A percentile compares a stretch with the other conserved stretches of the same genome.
These are phyloP conservation scores for Octomys mimax DNA, from an alignment of 2,797 vertebrate species.

Conservation along the genomic window DNA sequence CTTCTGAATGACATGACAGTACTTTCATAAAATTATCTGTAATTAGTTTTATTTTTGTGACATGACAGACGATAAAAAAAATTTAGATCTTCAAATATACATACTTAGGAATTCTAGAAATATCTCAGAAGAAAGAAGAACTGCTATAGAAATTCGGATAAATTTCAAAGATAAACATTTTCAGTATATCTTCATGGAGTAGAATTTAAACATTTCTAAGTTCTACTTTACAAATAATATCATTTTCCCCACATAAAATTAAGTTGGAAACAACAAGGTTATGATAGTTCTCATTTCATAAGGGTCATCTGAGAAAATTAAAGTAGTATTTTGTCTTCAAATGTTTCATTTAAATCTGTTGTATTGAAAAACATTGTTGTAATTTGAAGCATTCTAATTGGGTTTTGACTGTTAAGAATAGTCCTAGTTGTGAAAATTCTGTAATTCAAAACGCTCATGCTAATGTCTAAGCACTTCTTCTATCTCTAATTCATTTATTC, in stretches of 20 bases:
- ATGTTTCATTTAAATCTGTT: slow-evolving; percentile 3
- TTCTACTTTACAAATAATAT: slow-evolving; percentile 24
- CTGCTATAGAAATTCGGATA: slow-evolving; percentile 33
- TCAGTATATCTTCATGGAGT: neutral
- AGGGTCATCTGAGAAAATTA: slow-evolving; percentile 14
- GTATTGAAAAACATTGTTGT: neutral
- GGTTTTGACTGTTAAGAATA: neutral
- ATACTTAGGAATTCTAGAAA: neutral
- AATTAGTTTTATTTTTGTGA: slow-evolving; percentile 24
- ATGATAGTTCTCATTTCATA: slow-evolving; percentile 3
- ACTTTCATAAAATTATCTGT: slow-evolving; percentile 4
- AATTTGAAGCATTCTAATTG: slow-evolving; percentile 28
- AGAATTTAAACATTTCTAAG: slow-evolving; percentile 16
- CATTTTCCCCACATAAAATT: slow-evolving; percentile 32
- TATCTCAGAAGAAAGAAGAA: slow-evolving; percentile 29
- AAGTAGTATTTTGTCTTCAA: neutral
- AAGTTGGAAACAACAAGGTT: neutral
- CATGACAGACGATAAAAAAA: slow-evolving; percentile 51
- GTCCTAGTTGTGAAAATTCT: slow-evolving; percentile 33
- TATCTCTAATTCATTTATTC: neutral
- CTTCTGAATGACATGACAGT: neutral
- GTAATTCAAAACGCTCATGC: neutral
- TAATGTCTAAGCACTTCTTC: neutral
- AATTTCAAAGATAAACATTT: slow-evolving; percentile 35
- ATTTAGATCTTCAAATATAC: slow-evolving; percentile 49